Evolutionary conservation across 2,797 vertebrate species (phyloP).

Genomic region (Centroberyx gerrardi): DNA sequence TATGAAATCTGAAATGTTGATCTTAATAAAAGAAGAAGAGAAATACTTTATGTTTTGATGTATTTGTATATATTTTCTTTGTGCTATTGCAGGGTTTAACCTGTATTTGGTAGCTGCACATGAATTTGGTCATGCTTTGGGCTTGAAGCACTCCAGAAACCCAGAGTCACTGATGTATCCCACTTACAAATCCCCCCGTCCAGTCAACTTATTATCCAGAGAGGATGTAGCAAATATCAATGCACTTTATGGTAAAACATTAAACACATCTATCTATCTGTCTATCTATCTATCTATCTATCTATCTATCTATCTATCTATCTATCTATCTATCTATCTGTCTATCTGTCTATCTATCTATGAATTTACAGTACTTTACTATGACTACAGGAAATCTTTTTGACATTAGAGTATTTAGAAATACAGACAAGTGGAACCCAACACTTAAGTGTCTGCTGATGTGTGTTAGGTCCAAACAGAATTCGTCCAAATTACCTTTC

Average conservation of each 20-base stretch:
- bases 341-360: not conserved
- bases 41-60: not conserved
- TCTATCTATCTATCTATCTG: not conserved
- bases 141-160: slow-evolving; percentile 86
- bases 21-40: no score
- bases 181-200: slow-evolving; percentile 74
- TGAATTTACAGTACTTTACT: not conserved
- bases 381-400: not conserved
- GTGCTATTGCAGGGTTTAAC: slow-evolving; percentile 80
- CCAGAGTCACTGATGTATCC: slow-evolving; percentile 88
- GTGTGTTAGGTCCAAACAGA: slow-evolving; percentile 67
- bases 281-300: not conserved
- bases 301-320: not conserved
- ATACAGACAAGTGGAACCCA: not conserved
- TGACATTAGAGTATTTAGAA: not conserved
- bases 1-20: no score
- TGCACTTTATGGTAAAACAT: slow-evolving; percentile 84
- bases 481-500: slow-evolving; percentile 38
- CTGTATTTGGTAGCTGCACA: slow-evolving; percentile 86
- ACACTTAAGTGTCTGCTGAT: slow-evolving; percentile 8
- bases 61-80: slow-evolving; percentile 3
- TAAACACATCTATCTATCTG: not conserved
- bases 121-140: slow-evolving; percentile 89
- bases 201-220: slow-evolving; percentile 78
- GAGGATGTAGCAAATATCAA: slow-evolving; percentile 86